Evolutionary conservation across 1,140 invertebrate species (phyloP), one percentile per base, ranked within the genome.

Genomic region (Sinonovacula constricta): DNA sequence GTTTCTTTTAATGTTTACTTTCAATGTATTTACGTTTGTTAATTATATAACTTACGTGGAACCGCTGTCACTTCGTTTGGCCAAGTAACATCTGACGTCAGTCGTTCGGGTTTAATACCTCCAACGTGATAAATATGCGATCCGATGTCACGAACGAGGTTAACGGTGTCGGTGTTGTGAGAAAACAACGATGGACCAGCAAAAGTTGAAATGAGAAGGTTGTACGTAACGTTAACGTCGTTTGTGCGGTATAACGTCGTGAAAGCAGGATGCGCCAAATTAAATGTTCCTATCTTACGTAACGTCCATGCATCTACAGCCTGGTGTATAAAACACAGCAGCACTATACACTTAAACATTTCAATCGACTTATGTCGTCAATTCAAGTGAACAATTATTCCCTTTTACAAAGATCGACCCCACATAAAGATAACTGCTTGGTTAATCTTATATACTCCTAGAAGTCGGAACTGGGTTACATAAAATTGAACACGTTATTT

Each of bases 11-110:
- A n/a, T n/a, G n/a, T n/a, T n/a, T n/a, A n/a, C n/a, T n/a, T n/a
- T n/a, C n/a, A n/a, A n/a, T n/a, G n/a, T n/a, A n/a, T n/a, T n/a
- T n/a, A n/a, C n/a, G n/a, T n/a, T n/a, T n/a, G n/a, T n/a, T n/a
- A n/a, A n/a, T n/a, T n/a, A n/a, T n/a, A n/a, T n/a, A n/a, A n/a
- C n/a, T n/a, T 18, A 86, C 86, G 81, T 45, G 86, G 86, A 26
- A 86, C 85, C 45, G 63, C 68, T 22, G 67, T 49, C 4, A 85
- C 54, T 56, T 87, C 86, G 66, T 87, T 87, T 12, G 85, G 86
- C 86, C 86, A 87, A 18, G 75, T 81, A 7, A 86, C 70, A 34
- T 60, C 49, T 10, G 62, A 49, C 0, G 83, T 80, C 1, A 86
- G 14, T 15, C 66, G 30, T 39, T 77, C 67, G 7, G 81, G 62